Evolutionary conservation across 2,888 invertebrate species (phyloP).

Genomic region (Trichogramma evanescens): DNA sequence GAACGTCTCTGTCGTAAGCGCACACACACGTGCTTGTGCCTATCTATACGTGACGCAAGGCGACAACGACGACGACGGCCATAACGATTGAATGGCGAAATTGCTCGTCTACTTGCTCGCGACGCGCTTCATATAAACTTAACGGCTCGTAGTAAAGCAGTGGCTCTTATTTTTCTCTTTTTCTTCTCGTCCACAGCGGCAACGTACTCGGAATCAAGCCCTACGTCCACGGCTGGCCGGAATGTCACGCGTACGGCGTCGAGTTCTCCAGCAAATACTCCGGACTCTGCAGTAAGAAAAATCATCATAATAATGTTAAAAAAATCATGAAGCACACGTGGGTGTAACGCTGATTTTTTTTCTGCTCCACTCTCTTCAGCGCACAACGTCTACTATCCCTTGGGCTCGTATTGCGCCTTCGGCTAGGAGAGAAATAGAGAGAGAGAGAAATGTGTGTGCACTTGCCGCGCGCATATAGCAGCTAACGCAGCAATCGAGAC

Average conservation of each 20-base stretch:
- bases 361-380: constrained; percentile 29
- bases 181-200: constrained; percentile 52
- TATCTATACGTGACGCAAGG: not conserved
- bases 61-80: not conserved
- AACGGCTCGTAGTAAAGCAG: not conserved
- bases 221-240: constrained; percentile 68
- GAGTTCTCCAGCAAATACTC: constrained; percentile 65
- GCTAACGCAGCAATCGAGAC: no score
- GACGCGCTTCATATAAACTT: not conserved
- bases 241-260: constrained; percentile 65
- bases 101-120: no score
- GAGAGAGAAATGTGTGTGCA: no score
- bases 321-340: constrained; percentile 3
- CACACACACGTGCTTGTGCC: not conserved
- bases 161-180: not conserved
- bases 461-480: no score
- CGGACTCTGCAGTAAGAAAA: constrained; percentile 68
- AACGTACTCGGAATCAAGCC: constrained; percentile 71
- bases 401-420: constrained; percentile 36
- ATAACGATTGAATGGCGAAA: no score
- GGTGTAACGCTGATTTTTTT: constrained; percentile 1
- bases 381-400: constrained; percentile 32
- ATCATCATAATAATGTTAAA: not conserved
- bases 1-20: not conserved
- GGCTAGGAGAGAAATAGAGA: constrained; percentile 22